Conservation (phyloP, 2,888 invertebrate genomes). For the Mesorhabditis spiculigera region DNA sequence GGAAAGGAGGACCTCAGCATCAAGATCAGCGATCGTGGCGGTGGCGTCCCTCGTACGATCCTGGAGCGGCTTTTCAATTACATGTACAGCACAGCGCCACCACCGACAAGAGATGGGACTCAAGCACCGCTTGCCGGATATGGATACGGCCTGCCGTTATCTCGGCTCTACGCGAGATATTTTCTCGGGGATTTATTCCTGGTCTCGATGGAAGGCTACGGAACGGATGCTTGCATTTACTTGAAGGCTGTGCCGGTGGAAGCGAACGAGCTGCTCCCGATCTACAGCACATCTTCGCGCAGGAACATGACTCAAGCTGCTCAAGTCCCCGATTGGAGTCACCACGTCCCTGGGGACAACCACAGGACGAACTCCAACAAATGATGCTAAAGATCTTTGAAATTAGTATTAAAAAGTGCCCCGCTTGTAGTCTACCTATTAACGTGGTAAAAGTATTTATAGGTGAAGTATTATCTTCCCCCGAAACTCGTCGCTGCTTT, state of each 20-base stretch:
- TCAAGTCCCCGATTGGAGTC: slow-evolving; percentile 52
- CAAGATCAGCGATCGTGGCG: slow-evolving; percentile 81
- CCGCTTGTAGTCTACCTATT: no score
- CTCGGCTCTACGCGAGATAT: slow-evolving; percentile 91
- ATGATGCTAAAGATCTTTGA: no score
- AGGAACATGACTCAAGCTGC: slow-evolving; percentile 49
- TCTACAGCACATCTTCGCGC: slow-evolving; percentile 82
- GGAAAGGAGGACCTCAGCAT: slow-evolving; percentile 92
- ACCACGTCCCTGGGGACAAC: slow-evolving; percentile 38
- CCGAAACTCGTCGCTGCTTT: no score
- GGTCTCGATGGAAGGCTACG: slow-evolving; percentile 89
- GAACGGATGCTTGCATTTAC: slow-evolving; percentile 93
- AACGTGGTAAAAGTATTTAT: no score
- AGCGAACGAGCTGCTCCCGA: slow-evolving; percentile 91
- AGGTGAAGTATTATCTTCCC: no score
- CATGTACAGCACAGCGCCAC: slow-evolving; percentile 98
- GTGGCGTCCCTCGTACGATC: slow-evolving; percentile 79
- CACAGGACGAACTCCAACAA: no score
- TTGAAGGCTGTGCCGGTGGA: slow-evolving; percentile 92
- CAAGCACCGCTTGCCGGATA: slow-evolving; percentile 83
- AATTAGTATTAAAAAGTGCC: no score
- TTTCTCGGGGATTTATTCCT: slow-evolving; percentile 93
- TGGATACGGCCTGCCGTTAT: slow-evolving; percentile 94
- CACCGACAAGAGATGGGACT: slow-evolving; percentile 82
- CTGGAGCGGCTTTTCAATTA: slow-evolving; percentile 89